Base-by-base conservation (phyloP, 2,888 invertebrate genomes). In the Toxonevra muliebris region DNA sequence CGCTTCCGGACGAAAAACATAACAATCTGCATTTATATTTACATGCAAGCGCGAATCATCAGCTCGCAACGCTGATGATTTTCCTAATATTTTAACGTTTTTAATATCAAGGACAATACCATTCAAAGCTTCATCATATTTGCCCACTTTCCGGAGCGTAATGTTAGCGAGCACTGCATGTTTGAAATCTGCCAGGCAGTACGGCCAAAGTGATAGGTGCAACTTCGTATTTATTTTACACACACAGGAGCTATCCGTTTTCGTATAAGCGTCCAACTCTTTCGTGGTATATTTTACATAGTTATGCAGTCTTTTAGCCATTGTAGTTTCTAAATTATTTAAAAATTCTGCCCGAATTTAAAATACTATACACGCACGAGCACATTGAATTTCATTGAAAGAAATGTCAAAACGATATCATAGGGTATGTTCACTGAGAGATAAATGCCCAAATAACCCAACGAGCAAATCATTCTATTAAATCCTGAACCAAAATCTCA, bases 91-190 rank as follows among this genome's bases (percentile, higher is more conserved):
- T 79, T 88, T 89, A 4, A 90, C 86, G 71, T 90, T 89, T 73
- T 87, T 86, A 73, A 89, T 89, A 17, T 89, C 89, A 17, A 91
- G 79, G 13, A 90, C 81, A 65, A 91, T 89, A 5, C 91, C 91
- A 65, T 87, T 80, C 42, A 90, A 80, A 81, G 83, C 82, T 41
- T 72, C 71, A 75, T 88, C 87, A 72, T 87, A 90, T 70, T 82
- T 84, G 68, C 88, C 87, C 19, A 90, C 83, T 73, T 85, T 86
- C 30, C 81, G 82, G 30, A 87, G 69, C 2, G 78, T 75, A 12
- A 86, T 74, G 17, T 81, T 84, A 61, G 87, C 86, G 69, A 85
- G 84, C 1, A 90, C 76, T 1, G 88, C 86, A 41, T 82, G 77
- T 60, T 85, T 86, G 17, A 89, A 79, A 72, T 88, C 72, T 1